These are phyloP conservation scores for Salticus scenicus DNA, from an alignment of 2,888 invertebrate species.

Conservation along the genomic window DNA sequence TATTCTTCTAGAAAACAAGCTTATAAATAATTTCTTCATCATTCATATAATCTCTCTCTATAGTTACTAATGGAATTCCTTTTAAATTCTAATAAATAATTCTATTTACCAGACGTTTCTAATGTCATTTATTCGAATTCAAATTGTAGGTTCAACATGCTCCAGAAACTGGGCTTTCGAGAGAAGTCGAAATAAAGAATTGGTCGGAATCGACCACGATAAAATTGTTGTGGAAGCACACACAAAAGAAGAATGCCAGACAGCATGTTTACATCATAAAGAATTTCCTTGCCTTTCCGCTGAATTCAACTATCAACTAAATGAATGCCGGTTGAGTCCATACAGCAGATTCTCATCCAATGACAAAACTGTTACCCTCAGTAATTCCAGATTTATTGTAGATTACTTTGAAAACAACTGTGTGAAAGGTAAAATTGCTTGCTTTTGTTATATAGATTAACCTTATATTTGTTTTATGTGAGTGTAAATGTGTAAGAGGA, in stretches of 20 bases:
- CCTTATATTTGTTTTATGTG: not conserved
- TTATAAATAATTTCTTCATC: too few relatives aligned
- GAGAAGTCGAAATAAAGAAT: slow-evolving; percentile 73
- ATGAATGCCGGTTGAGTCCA: slow-evolving; percentile 77
- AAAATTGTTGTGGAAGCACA: slow-evolving; percentile 63
- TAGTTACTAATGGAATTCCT: too few relatives aligned
- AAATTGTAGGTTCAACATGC: slow-evolving; percentile 55
- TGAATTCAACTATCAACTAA: slow-evolving; percentile 77
- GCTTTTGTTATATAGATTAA: not conserved
- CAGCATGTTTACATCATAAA: slow-evolving; percentile 61
- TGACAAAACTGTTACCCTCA: slow-evolving; percentile 71
- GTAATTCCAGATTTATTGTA: slow-evolving; percentile 71
- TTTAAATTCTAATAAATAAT: too few relatives aligned
- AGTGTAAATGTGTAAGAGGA: too few relatives aligned
- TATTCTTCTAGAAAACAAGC: too few relatives aligned
- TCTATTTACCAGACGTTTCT: too few relatives aligned
- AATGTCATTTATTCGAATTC: too few relatives aligned
- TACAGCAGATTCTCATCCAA: slow-evolving; percentile 77
- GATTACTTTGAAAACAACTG: slow-evolving; percentile 80
- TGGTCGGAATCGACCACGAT: slow-evolving; percentile 60
- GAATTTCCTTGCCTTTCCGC: slow-evolving; percentile 77
- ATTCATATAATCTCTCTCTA: too few relatives aligned
- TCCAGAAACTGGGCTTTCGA: slow-evolving; percentile 74
- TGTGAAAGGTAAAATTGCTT: slow-evolving; percentile 75
- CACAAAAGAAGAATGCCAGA: slow-evolving; percentile 68